Evolutionary conservation across 2,113 vertebrate genomes (phyloP), one percentile per base, ranked within the genome.

Genomic region (Eretmochelys imbricata): DNA sequence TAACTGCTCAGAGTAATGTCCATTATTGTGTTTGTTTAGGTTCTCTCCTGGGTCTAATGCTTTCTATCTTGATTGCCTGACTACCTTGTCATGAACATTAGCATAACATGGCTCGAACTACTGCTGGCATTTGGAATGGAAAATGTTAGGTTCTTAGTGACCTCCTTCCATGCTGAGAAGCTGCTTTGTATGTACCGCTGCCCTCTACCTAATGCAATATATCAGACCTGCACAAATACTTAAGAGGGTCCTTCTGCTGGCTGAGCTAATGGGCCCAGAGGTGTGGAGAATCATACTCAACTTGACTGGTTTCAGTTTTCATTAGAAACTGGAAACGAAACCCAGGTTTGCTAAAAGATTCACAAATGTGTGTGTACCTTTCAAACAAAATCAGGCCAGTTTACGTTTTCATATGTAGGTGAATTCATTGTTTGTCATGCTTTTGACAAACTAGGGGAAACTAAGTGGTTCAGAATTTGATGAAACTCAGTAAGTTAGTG

Each of bases 371-470:
- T 10, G 8, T 38, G 38, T 42, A 42, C 83, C 87, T 82, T 83
- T 94, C 54, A 88, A n/a, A 31, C 22, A 85, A 92, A 96, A 91
- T 59, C 85, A 87, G 81, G 57, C 86, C 53, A 89, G 53, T 35
- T n/a, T 80, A 80, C 38, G 29, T 11, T 88, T 95, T 95, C 72
- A 80, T 7, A 20, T 55, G 8, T 85, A 72, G 95, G 90, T 93
- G 93, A 96, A 91, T 93, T 96, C 89, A 96, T 95, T 95, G 95
- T 89, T 93, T 90, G 65, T 59, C 87, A 59, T 78, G 87, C 82
- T 91, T 93, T 48, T 85, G 55, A 35, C n/a, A 6, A 95, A 62
- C 54, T 91, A 76, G 72, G 46, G 93, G 94, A 95, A 91, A 96
- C 91, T 85, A 87, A 94, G 86, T 93, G 53, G 92, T 79, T 93